These are phyloP conservation scores for Drosophila kikkawai DNA, from an alignment of 1,140 invertebrate genomes.

Conservation along the genomic window DNA sequence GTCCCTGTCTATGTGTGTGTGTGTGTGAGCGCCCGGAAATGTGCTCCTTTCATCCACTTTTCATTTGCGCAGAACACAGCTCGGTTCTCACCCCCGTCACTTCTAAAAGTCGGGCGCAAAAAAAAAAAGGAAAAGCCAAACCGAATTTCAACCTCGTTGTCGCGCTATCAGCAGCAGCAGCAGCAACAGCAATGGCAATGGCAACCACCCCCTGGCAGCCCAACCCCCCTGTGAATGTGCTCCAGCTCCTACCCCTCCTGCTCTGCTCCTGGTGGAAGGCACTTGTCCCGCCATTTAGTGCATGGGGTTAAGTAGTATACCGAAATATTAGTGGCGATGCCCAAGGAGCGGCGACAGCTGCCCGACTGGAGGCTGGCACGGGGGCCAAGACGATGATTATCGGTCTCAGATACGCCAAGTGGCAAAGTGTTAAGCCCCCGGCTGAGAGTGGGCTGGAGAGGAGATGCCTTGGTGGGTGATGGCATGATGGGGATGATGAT, in stretches of 20 bases:
- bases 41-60: conserved; percentile 81
- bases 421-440: conserved; percentile 52
- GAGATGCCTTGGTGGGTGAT: neutral
- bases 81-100: conserved; percentile 6
- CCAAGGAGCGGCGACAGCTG: conserved; percentile 67
- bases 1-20: conserved; percentile 5
- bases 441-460: conserved; percentile 14
- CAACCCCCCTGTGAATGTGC: conserved; percentile 27
- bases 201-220: conserved; percentile 26
- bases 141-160: conserved; percentile 55
- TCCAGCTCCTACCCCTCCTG: conserved; percentile 15
- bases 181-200: neutral
- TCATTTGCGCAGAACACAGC: conserved; percentile 75
- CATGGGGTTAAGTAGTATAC: conserved; percentile 81
- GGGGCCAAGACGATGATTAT: conserved; percentile 36
- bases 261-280: conserved; percentile 48
- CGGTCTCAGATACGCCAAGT: conserved; percentile 42
- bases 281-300: conserved; percentile 82
- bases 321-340: conserved; percentile 68
- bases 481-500: conserved; percentile 6
- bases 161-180: conserved; percentile 59
- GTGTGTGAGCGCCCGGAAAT: conserved; percentile 64
- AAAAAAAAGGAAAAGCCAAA: conserved; percentile 30
- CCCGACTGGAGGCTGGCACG: conserved; percentile 9
- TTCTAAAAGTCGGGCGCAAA: conserved; percentile 15